phyloP scores from a whole-genome alignment of 2,113 vertebrate genomes.

The Lipophrys pholis region DNA sequence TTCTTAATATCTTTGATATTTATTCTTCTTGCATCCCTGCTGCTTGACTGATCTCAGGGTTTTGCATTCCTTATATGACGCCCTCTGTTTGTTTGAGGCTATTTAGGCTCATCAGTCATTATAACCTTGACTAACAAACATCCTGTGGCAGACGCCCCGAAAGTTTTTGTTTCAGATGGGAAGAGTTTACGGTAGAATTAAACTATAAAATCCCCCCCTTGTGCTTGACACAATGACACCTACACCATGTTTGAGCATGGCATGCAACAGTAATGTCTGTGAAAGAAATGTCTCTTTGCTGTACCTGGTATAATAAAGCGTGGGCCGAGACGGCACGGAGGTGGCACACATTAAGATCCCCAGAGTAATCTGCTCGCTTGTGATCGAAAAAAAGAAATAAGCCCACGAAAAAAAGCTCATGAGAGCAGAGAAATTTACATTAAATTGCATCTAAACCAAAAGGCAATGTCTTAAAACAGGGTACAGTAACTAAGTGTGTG shows the following conservation, averaged over 20 bases:
- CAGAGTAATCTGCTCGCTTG: slow-evolving; percentile 43
- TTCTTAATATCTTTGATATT: slow-evolving; percentile 30
- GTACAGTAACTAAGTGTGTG: background rate
- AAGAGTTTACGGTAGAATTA: slow-evolving; percentile 36
- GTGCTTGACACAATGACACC: slow-evolving; percentile 43
- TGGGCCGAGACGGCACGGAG: slow-evolving; percentile 49
- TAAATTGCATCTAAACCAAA: slow-evolving; percentile 2
- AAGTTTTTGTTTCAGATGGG: slow-evolving; percentile 32
- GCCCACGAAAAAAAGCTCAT: too few relatives aligned
- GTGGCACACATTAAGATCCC: slow-evolving; percentile 43
- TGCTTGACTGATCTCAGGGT: slow-evolving; percentile 27
- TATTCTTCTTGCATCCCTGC: slow-evolving; percentile 34
- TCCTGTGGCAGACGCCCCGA: slow-evolving; percentile 40
- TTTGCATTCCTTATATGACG: slow-evolving; percentile 35
- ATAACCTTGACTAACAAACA: slow-evolving; percentile 57
- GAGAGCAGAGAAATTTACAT: too few relatives aligned
- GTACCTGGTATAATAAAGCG: slow-evolving; percentile 46
- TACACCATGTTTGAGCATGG: slow-evolving; percentile 16
- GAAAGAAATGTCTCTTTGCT: slow-evolving; percentile 15
- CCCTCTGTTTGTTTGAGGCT: slow-evolving; percentile 20
- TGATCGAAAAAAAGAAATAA: slow-evolving; percentile 42
- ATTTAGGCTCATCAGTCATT: slow-evolving; percentile 47
- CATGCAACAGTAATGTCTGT: slow-evolving; percentile 43
- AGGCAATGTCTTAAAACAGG: background rate
- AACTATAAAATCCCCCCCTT: slow-evolving; percentile 50